These are phyloP conservation scores for Alcedo atthis DNA, from an alignment of 2,797 vertebrate species.

Conservation along the genomic window DNA sequence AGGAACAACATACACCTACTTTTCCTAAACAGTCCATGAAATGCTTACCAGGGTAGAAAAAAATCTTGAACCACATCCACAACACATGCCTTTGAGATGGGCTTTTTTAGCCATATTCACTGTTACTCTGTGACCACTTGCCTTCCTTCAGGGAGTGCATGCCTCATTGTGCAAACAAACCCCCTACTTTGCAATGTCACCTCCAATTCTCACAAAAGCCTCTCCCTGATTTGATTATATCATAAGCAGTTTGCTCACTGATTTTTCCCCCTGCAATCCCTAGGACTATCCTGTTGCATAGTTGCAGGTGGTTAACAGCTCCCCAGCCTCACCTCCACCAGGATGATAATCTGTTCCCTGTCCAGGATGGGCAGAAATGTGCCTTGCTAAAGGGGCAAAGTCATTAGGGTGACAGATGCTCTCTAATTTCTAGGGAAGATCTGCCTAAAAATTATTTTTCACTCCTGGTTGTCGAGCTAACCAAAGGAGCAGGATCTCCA, in stretches of 20 bases:
- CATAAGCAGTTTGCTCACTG: not conserved
- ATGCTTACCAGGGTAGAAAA: not conserved
- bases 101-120: not conserved
- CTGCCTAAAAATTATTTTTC: not conserved
- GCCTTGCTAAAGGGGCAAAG: not conserved
- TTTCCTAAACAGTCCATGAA: not conserved
- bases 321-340: not conserved
- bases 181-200: not conserved
- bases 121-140: not conserved
- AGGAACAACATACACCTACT: not conserved
- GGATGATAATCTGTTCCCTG: no score
- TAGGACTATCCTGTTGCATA: not conserved
- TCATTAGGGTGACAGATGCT: not conserved
- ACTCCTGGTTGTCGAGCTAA: not conserved
- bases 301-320: not conserved
- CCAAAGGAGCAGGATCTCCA: not conserved
- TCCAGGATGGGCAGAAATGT: not conserved
- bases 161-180: not conserved
- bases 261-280: not conserved
- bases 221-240: not conserved
- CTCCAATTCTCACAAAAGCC: not conserved
- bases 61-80: not conserved
- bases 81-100: not conserved
- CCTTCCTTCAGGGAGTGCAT: not conserved
- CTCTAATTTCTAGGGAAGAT: not conserved